Evolutionary conservation across 1,140 invertebrate genomes (phyloP), one percentile per base, ranked within the genome.

Genomic region (Arion vulgaris): DNA sequence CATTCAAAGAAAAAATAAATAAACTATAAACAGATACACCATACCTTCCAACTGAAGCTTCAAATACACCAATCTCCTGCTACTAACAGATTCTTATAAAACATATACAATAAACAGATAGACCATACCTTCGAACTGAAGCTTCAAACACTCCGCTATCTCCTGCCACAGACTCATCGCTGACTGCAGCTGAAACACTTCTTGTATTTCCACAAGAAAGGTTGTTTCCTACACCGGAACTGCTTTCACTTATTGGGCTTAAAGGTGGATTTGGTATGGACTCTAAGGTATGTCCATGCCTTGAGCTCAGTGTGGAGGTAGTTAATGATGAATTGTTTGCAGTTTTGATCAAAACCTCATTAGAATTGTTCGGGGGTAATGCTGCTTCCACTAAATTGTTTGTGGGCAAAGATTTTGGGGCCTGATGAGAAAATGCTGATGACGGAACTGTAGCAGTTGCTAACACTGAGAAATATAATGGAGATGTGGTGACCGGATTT

Each of bases 121-220:
- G 98, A 97, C 26, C 85, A 84, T 78, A 91, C 89, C 88, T 90
- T 83, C 91, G 91, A 69, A 95, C 94, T 7, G 95, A 95, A 23
- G 97, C 97, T 90, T 98, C 97, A 92, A 98, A 99, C 28, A 99
- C 98, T 0, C 98, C 98, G 0, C 97, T 98, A 90, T 99, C 98
- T 0, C 97, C 97, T 53, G 97, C 97, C 34, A 99, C 97, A 57
- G 97, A 98, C 90, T 98, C 98, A 91, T 98, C 97, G 92, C 97
- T 98, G 0, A 98, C 97, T 39, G 97, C 97, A 45, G 97, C 97
- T 13, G 97, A 98, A 34, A 98, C 97, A 88, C 90, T 91, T 19
- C 90, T 86, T 9, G 91, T 91, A 86, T 91, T 92, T 26, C 88
- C 90, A 41, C 89, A 89, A 9, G 90, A 91, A 72, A 90, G 81